These are phyloP conservation scores for Heliocidaris erythrogramma DNA, from an alignment of 35 echinoderm and acorn worm species.

Conservation along the genomic window DNA sequence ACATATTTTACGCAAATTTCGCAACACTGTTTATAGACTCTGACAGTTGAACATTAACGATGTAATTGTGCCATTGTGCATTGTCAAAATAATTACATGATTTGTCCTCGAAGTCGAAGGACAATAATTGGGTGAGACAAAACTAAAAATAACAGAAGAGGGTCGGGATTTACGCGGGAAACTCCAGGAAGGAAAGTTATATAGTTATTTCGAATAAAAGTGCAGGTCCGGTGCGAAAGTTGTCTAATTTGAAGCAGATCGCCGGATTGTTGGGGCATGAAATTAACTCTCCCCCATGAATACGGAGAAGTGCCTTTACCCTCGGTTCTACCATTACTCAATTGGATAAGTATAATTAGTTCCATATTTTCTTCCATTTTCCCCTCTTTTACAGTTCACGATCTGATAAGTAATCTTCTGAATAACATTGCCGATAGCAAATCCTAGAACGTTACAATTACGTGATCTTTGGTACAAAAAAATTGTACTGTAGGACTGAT, in stretches of 20 bases:
- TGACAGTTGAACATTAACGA: neutral
- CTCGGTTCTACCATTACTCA: neutral
- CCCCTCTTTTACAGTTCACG: neutral
- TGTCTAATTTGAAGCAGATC: conserved; percentile 21
- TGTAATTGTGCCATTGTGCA: neutral
- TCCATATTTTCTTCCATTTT: neutral
- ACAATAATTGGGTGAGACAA: conserved; percentile 4
- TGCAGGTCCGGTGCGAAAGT: conserved; percentile 39
- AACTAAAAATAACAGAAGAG: neutral
- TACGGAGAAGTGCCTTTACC: neutral
- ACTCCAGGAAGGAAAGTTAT: neutral
- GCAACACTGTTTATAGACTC: neutral
- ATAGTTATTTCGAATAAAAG: conserved; percentile 16
- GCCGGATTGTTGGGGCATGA: conserved; percentile 1
- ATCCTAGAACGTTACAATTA: neutral
- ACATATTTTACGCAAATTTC: too few species aligned
- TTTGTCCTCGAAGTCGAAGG: neutral
- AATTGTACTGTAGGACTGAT: too few species aligned
- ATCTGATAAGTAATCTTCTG: neutral
- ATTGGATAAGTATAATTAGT: neutral
- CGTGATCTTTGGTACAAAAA: neutral
- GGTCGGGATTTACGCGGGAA: neutral
- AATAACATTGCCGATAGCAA: neutral
- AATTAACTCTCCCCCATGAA: neutral
- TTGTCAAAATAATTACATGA: neutral